Conservation (phyloP, 2,113 vertebrate species). For the Labrus mixtus region DNA sequence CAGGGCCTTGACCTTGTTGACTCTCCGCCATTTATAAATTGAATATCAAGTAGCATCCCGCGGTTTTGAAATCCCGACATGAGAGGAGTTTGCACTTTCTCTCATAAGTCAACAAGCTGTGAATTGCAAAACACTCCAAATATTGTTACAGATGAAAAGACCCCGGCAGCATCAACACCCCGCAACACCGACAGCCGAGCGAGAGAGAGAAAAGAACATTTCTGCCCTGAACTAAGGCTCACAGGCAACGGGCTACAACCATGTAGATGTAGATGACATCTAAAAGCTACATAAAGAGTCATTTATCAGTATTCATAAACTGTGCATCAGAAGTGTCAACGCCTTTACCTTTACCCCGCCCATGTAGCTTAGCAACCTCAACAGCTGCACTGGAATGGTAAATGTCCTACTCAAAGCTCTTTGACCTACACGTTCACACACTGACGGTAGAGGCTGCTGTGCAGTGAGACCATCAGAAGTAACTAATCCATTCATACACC, state of each 20-base stretch:
- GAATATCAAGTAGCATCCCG: constrained; percentile 1
- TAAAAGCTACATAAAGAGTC: too few species aligned
- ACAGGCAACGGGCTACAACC: neutral
- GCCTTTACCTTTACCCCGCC: too few species aligned
- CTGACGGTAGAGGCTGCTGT: too few species aligned
- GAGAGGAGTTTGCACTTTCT: constrained; percentile 1
- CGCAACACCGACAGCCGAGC: neutral
- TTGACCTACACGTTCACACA: too few species aligned
- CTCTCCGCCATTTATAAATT: neutral
- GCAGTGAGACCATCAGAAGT: too few species aligned
- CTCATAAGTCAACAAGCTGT: constrained; percentile 6
- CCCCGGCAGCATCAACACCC: neutral
- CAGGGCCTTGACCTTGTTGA: neutral
- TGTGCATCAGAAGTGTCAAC: too few species aligned
- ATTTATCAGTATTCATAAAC: too few species aligned
- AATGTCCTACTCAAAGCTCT: too few species aligned
- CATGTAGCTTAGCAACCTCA: too few species aligned
- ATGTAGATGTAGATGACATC: too few species aligned
- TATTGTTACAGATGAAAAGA: neutral
- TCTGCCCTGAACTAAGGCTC: neutral
- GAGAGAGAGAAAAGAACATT: neutral
- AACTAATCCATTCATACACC: too few species aligned
- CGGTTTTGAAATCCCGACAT: neutral
- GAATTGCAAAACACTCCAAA: constrained; percentile 6
- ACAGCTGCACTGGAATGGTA: too few species aligned